Percentiles rank a stretch among this genome's conserved stretches.
Evolutionary conservation across 2,113 vertebrate genomes (phyloP).

Genomic region (Nansenia antarctica): DNA sequence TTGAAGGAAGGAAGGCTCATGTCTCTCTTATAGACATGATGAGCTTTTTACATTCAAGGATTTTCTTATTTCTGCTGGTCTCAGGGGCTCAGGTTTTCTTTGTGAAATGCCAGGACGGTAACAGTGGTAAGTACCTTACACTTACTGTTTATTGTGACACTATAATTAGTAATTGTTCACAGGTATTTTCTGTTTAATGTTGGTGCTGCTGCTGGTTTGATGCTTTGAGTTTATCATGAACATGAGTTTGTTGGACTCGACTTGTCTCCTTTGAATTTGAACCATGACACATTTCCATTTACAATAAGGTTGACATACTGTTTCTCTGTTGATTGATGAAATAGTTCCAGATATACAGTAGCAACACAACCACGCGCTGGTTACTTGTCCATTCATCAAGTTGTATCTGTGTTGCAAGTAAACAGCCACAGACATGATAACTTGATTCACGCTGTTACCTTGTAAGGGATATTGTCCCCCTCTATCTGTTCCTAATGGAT

Average conservation of each 20-base stretch:
- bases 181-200: conserved; percentile 15
- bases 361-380: too few relatives aligned
- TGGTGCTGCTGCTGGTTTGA: conserved; percentile 22
- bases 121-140: conserved; percentile 69
- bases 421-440: neutral
- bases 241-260: neutral
- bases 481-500: neutral
- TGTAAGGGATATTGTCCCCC: neutral
- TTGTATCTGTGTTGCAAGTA: neutral
- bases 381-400: neutral
- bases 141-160: conserved; percentile 41
- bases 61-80: conserved; percentile 70
- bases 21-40: conserved; percentile 78
- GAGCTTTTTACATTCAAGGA: conserved; percentile 75
- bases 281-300: neutral
- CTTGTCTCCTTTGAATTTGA: neutral
- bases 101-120: conserved; percentile 72
- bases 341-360: neutral
- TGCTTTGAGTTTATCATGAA: conserved; percentile 5
- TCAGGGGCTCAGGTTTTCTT: conserved; percentile 69
- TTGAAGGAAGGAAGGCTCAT: conserved; percentile 69
- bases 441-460: neutral
- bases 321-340: neutral
- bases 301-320: too few relatives aligned
- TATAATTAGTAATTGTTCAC: conserved; percentile 43